Evolutionary conservation across 2,797 vertebrate species (phyloP).

Genomic region (Denticeps clupeoides): DNA sequence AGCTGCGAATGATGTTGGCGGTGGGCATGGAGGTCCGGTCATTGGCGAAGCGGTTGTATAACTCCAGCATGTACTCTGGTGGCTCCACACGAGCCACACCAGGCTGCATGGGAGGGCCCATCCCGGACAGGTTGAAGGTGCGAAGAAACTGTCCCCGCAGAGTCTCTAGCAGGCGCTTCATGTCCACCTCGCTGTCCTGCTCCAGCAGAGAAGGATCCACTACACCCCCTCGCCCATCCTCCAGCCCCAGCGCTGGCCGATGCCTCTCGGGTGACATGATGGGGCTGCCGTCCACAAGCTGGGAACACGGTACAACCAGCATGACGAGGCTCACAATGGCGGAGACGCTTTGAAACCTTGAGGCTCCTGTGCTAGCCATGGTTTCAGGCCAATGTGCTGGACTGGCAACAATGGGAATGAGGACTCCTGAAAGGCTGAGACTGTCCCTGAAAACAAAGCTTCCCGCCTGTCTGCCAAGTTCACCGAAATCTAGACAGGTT

Average conservation of each 20-base stretch:
- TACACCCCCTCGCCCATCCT: slow-evolving; percentile 70
- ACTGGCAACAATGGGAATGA: no score
- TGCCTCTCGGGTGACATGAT: slow-evolving; percentile 69
- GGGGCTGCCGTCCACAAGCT: slow-evolving; percentile 59
- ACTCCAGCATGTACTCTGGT: slow-evolving; percentile 95
- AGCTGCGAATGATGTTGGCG: slow-evolving; percentile 92
- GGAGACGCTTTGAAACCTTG: slow-evolving; percentile 24
- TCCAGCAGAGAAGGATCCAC: slow-evolving; percentile 70
- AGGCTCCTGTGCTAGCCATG: slow-evolving; percentile 64
- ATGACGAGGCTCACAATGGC: slow-evolving; percentile 48
- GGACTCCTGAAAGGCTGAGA: no score
- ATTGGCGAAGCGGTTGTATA: slow-evolving; percentile 91
- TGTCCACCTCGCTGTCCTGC: slow-evolving; percentile 68
- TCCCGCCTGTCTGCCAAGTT: no score
- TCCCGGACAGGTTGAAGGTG: slow-evolving; percentile 79
- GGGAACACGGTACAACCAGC: slow-evolving; percentile 38
- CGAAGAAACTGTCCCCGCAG: slow-evolving; percentile 83
- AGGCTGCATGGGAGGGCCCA: slow-evolving; percentile 58
- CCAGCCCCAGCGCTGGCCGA: slow-evolving; percentile 48
- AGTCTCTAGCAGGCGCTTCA: slow-evolving; percentile 73
- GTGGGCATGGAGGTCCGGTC: slow-evolving; percentile 84
- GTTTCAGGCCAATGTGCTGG: slow-evolving; percentile 33
- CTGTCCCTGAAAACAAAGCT: no score
- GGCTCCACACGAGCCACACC: slow-evolving; percentile 68
- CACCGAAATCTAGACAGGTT: no score